phyloP scores from a whole-genome alignment of 2,888 invertebrate genomes.

The Clepsis dumicolana region DNA sequence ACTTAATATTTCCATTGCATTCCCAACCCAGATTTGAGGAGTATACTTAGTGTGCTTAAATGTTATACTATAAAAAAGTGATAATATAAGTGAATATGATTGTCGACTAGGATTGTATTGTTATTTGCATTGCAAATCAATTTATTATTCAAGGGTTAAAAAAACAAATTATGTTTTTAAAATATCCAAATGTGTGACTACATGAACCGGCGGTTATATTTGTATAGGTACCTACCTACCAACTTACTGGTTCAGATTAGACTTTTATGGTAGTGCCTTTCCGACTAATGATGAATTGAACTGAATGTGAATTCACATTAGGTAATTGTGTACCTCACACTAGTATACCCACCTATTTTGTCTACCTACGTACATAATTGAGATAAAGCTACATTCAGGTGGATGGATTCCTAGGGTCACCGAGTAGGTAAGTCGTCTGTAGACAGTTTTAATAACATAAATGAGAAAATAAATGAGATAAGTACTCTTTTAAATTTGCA shows the following conservation, averaged over 20 bases:
- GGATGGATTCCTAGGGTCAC: not conserved
- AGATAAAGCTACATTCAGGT: not conserved
- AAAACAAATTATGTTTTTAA: not conserved
- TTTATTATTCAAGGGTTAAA: not conserved
- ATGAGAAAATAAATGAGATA: no score
- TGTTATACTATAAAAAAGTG: not conserved
- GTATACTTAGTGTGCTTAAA: not conserved
- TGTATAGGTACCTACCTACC: not conserved
- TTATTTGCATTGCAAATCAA: not conserved
- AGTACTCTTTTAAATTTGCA: no score
- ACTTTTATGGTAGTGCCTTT: no score
- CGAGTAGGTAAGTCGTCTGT: not conserved
- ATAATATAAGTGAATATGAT: not conserved
- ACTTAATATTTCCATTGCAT: conserved; percentile 23
- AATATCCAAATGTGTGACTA: not conserved
- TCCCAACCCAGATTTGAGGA: conserved; percentile 28
- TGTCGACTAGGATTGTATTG: not conserved
- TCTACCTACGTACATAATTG: not conserved
- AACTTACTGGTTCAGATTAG: not conserved
- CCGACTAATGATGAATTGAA: no score
- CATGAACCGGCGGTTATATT: no score
- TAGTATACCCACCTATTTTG: no score
- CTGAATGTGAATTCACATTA: no score
- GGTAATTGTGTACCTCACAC: no score
- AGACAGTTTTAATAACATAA: not conserved